phyloP scores from a whole-genome alignment of 2,797 vertebrate species.

The Crenuchus spilurus region DNA sequence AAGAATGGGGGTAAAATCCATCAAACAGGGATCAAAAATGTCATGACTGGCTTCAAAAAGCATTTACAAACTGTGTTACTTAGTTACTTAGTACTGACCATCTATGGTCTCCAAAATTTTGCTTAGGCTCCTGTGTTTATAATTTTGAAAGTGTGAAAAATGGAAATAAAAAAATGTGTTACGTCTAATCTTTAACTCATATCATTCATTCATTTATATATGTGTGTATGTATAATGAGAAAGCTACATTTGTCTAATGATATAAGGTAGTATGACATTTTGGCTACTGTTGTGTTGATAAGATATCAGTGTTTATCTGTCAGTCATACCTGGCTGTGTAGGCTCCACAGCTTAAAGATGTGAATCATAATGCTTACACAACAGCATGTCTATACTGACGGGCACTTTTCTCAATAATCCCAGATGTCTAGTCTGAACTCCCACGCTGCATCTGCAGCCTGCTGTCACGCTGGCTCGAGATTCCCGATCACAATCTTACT shows the following conservation, averaged over 20 bases:
- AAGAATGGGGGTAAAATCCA: too few relatives aligned
- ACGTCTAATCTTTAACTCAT: too few relatives aligned
- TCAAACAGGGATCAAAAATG: too few relatives aligned
- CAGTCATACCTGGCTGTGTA: slow-evolving; percentile 45
- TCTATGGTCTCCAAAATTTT: too few relatives aligned
- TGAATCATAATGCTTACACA: slow-evolving; percentile 51
- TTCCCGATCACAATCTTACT: slow-evolving; percentile 32
- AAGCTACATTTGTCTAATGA: not conserved
- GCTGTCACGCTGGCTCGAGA: slow-evolving; percentile 12
- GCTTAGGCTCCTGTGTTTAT: too few relatives aligned
- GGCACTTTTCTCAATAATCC: slow-evolving; percentile 42
- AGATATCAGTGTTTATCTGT: slow-evolving; percentile 38
- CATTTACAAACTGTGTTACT: too few relatives aligned
- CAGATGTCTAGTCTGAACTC: slow-evolving; percentile 43
- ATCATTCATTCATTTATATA: too few relatives aligned
- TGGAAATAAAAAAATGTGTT: too few relatives aligned
- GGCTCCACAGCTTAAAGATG: slow-evolving; percentile 40
- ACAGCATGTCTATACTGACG: slow-evolving; percentile 12
- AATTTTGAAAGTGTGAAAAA: too few relatives aligned
- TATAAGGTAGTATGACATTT: not conserved
- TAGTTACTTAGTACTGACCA: too few relatives aligned
- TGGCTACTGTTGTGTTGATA: slow-evolving; percentile 20
- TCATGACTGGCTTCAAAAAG: too few relatives aligned
- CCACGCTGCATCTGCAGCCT: slow-evolving; percentile 29
- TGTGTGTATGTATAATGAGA: too few relatives aligned